Evolutionary conservation across 1,140 invertebrate genomes (phyloP).

Genomic region (Tribolium madens): DNA sequence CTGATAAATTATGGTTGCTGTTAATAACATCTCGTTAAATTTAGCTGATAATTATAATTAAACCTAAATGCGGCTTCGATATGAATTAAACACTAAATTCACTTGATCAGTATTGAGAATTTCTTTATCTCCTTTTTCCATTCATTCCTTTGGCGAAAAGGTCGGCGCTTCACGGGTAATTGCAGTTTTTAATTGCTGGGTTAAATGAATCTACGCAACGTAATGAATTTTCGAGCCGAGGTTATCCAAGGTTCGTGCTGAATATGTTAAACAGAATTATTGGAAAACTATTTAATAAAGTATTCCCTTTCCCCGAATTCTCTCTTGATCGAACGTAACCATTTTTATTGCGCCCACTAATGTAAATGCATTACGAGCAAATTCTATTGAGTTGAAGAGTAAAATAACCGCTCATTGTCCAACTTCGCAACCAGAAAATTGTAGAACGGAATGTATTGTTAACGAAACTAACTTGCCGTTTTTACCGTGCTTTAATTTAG

Average conservation of each 20-base stretch:
- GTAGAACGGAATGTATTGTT: conserved; percentile 28
- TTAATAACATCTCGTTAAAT: conserved; percentile 35
- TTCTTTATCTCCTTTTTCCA: conserved; percentile 29
- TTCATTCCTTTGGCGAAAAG: conserved; percentile 19
- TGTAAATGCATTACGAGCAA: conserved; percentile 4
- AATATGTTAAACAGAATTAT: conserved; percentile 30
- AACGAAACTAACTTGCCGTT: conserved; percentile 30
- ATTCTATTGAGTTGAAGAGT: conserved; percentile 19
- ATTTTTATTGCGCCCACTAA: neutral
- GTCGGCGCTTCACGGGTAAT: conserved; percentile 9
- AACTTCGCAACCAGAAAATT: neutral
- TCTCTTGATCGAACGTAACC: neutral
- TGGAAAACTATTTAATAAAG: conserved; percentile 25
- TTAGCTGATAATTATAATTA: conserved; percentile 16
- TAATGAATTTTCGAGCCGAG: conserved; percentile 16
- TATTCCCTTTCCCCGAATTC: neutral
- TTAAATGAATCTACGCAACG: conserved; percentile 34
- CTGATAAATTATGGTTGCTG: conserved; percentile 8
- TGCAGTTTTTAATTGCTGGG: conserved; percentile 30
- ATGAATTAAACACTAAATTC: conserved; percentile 18
- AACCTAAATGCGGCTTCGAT: conserved; percentile 4
- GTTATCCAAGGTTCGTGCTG: neutral
- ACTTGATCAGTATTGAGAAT: conserved; percentile 19
- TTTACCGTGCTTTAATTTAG: conserved; percentile 32
- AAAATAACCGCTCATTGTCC: neutral